Conservation (phyloP, 2,888 invertebrate species). For the Drosophila tripunctata region DNA sequence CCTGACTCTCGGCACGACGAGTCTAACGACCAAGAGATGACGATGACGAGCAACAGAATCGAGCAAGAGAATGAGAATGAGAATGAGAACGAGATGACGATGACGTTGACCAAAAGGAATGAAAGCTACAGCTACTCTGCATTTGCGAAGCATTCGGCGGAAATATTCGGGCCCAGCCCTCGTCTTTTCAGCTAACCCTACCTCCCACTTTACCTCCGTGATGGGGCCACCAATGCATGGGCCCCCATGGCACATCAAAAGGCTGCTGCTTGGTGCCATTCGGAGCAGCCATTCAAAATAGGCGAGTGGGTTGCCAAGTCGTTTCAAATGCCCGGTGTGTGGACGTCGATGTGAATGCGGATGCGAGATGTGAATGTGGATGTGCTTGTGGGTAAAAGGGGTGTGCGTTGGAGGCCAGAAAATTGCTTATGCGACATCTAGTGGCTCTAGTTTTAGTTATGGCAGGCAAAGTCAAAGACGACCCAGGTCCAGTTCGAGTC, state of each 20-base stretch:
- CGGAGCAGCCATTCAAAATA: slow-evolving; percentile 54
- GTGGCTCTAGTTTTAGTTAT: slow-evolving; percentile 74
- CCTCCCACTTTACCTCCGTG: not conserved
- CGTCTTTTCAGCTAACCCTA: slow-evolving; percentile 63
- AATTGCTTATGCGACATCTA: slow-evolving; percentile 81
- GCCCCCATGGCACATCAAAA: slow-evolving; percentile 63
- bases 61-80: slow-evolving; percentile 5
- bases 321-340: slow-evolving; percentile 38
- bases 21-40: slow-evolving; percentile 73
- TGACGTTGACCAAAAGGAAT: slow-evolving; percentile 78
- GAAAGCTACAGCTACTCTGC: slow-evolving; percentile 65
- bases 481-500: slow-evolving; percentile 32
- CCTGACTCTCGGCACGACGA: slow-evolving; percentile 43
- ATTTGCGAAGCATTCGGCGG: slow-evolving; percentile 77
- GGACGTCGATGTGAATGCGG: slow-evolving; percentile 1
- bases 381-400: not conserved
- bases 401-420: slow-evolving; percentile 49
- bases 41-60: slow-evolving; percentile 40
- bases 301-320: slow-evolving; percentile 53
- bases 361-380: not conserved
- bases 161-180: slow-evolving; percentile 74
- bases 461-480: slow-evolving; percentile 66
- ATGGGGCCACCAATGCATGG: slow-evolving; percentile 21
- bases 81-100: slow-evolving; percentile 43
- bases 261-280: slow-evolving; percentile 59